Base-by-base conservation (phyloP, 2,888 invertebrate genomes). In the Ormyrus rosae region DNA sequence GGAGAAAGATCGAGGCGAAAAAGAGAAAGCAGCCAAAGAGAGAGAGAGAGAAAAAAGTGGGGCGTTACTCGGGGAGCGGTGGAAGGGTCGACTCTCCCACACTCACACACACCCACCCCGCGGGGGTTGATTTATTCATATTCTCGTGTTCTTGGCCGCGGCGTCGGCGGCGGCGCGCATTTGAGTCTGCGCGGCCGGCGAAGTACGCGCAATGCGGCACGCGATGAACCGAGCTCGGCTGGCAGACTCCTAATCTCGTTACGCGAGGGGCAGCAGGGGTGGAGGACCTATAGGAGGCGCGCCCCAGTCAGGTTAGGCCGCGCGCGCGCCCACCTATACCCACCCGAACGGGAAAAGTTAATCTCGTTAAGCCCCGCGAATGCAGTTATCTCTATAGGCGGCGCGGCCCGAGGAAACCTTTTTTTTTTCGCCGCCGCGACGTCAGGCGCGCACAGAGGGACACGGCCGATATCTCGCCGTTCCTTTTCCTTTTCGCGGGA, bases 181-280 rank as follows among this genome's bases (percentile, higher is more conserved):
- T 85, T 84, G 89, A 85, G 88, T 86, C 86, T 88, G 89, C 89
- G 89, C 89, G 87, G 85, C 63, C 53, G 34, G 48, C 84, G 76
- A 82, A 83, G 84, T 85, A 87, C 89, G 89, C 89, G 89, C 89
- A 89, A 89, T 89, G 89, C 89, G 89, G 88, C 89, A 89, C 88
- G 86, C 87, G 86, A 87, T 85, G 85, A 87, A 78, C 74, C 81
- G 55, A 73, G 68, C 19, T 19, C 19, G 19, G 19, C 19, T 19
- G 19, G 19, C 71, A 80, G 75, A 76, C 80, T 71, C 76, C 76
- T 81, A 81, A 81, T 81, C 81, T 81, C 73, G 73, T 81, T 81
- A 81, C 53, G 48, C 11, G 58, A 53, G 51, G 3, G 19, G 50
- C 19, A 45, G 11, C 56, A 10, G 60, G 69, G 73, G 73, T 63